Percentiles rank a stretch among this genome's conserved stretches.
phyloP scores from a whole-genome alignment of 2,888 invertebrate species.

The Pristionchus japonicus region DNA sequence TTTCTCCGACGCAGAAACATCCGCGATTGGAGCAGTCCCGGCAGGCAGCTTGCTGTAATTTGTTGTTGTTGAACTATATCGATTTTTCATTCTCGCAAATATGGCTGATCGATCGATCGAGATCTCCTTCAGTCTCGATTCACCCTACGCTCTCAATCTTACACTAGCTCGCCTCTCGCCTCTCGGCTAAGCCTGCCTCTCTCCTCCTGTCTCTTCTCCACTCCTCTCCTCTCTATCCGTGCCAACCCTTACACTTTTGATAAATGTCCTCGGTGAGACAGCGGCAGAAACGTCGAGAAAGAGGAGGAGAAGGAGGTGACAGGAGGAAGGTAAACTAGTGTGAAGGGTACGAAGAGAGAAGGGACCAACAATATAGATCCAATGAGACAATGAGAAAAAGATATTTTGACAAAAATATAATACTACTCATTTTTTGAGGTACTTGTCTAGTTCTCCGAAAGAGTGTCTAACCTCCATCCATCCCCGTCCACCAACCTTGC shows the following conservation, averaged over 20 bases:
- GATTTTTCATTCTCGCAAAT: not conserved
- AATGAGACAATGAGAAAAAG: not conserved
- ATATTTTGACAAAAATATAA: no score
- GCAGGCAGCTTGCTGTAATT: constrained; percentile 74
- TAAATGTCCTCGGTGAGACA: constrained; percentile 40
- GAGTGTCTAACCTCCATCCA: no score
- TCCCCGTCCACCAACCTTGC: no score
- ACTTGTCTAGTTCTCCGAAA: no score
- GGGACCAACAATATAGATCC: not conserved
- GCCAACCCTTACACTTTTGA: constrained; percentile 46
- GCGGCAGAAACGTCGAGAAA: constrained; percentile 10
- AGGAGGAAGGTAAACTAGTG: constrained; percentile 37
- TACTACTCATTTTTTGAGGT: no score
- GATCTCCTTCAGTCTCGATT: not conserved
- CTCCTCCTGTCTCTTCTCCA: not conserved
- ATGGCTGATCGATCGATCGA: not conserved
- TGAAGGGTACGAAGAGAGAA: not conserved
- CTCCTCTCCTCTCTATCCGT: not conserved
- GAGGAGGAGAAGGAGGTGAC: constrained; percentile 4
- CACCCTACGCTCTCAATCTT: constrained; percentile 13
- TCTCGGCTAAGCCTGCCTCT: not conserved
- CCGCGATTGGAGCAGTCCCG: constrained; percentile 74
- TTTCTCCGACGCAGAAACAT: constrained; percentile 75
- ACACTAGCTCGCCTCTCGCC: constrained; percentile 32
- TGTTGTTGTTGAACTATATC: no score